Evolutionary conservation across 2,888 invertebrate genomes (phyloP), one percentile per base, ranked within the genome.

Genomic region (Polylopha cassiicola): DNA sequence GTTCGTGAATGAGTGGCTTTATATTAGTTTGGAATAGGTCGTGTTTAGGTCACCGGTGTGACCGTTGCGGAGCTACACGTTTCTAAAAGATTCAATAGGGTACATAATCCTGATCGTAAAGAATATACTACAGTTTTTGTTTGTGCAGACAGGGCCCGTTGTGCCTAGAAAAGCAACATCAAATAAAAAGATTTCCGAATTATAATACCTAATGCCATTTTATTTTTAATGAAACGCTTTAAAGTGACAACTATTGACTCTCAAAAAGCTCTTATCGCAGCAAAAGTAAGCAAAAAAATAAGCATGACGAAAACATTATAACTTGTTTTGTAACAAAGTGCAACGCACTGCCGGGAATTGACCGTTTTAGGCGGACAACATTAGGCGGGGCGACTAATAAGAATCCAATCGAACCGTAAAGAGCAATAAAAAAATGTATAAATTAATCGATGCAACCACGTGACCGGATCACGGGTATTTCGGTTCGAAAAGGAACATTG

Each of bases 301-400:
- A 61, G 57, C 59, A 72, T 74, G 73, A 72, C 70, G 70, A 70
- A 67, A 63, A 63, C 65, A 65, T 72, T 69, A 67, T 62, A n/a
- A n/a, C 68, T 71, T 78, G 75, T 80, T 76, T 78, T 69, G 76
- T 76, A 73, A 74, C 70, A 32, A 73, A 73, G 80, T 75, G 79
- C 80, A 79, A 73, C 61, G 78, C 58, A 65, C 77, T 69, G n/a
- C n/a, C 39, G 70, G 66, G 67, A 68, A 65, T 65, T 75, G 75
- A 73, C 71, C 69, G 68, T 61, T 52, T 58, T 63, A 70, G 71
- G 72, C 63, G 73, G 71, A 70, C 70, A 71, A 66, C 68, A 34
- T 15, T 34, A 60, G 69, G 36, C 33, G 33, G 52, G 53, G 48
- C 50, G 55, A 62, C 65, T 61, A 55, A 58, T 62, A 56, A 53